Percentiles rank a stretch among this genome's conserved stretches.
Evolutionary conservation across 1,140 invertebrate species (phyloP).

Genomic region (Penaeus chinensis): DNA sequence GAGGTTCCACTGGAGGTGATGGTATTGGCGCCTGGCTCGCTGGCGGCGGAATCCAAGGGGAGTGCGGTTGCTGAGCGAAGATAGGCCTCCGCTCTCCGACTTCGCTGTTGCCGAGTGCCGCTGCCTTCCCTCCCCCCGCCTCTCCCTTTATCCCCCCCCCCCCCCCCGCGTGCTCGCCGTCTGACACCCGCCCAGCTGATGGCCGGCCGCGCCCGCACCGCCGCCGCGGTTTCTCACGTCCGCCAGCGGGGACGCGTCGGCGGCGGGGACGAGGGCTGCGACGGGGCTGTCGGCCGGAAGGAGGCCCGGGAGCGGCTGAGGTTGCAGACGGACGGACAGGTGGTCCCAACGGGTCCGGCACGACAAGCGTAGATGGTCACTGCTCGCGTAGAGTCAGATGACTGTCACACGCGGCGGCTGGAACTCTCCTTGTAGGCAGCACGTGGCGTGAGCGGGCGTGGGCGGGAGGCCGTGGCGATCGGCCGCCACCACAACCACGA

Average conservation of each 20-base stretch:
- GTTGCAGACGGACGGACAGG: no score
- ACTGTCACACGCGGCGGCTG: no score
- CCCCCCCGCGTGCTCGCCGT: background rate
- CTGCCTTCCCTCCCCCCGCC: conserved; percentile 23
- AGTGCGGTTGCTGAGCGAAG: conserved; percentile 43
- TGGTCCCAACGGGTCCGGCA: no score
- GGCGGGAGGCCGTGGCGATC: background rate
- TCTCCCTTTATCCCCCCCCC: background rate
- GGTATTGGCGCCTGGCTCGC: background rate
- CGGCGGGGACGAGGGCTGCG: background rate
- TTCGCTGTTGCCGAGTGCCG: conserved; percentile 24
- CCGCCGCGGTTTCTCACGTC: background rate
- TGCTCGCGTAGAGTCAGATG: no score
- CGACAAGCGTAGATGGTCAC: no score
- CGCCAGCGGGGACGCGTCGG: background rate
- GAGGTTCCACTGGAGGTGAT: background rate
- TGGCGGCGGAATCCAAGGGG: conserved; percentile 9
- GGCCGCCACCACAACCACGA: background rate
- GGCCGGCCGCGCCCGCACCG: background rate
- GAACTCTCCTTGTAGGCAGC: no score
- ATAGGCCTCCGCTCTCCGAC: conserved; percentile 25
- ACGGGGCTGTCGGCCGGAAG: no score
- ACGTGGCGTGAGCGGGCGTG: no score
- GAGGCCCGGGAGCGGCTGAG: no score
- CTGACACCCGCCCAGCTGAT: conserved; percentile 3